Base-by-base conservation (phyloP, 2,888 invertebrate species). In the Ethmia dodecea region DNA sequence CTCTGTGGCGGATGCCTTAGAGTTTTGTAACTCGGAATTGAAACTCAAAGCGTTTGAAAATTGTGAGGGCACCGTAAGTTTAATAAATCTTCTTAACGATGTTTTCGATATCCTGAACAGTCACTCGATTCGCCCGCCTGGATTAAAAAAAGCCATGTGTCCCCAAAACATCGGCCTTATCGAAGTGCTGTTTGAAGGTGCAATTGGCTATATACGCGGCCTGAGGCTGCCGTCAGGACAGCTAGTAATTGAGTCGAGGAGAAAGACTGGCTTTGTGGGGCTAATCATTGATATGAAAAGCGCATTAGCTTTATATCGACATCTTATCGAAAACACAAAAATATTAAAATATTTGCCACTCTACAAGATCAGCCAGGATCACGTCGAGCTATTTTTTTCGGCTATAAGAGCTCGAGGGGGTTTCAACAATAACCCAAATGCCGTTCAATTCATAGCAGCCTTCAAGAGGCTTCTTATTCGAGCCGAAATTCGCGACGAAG, bases 121-220 rank as follows among this genome's bases (percentile, higher is more conserved):
- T 13, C 41, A 42, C 11, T 45, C 40, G 0, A 22, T 43, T 2
- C 40, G 47, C 1, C 45, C 47, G 9, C 45, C 45, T 12, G 47
- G 45, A 3, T 38, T 15, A 14, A 48, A 48, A 31, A 47, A 45
- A 31, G 42, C 47, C 0, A 38, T 48, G 27, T 47, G 40, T 26
- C 38, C 47, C 0, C 0, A n/a, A n/a, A n/a, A n/a, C n/a, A n/a
- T n/a, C n/a, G n/a, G n/a, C n/a, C n/a, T n/a, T n/a, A n/a, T n/a
- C 25, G 10, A 48, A n/a, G n/a, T n/a, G n/a, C n/a, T n/a, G n/a
- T n/a, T n/a, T n/a, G n/a, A n/a, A n/a, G n/a, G n/a, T n/a, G n/a
- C n/a, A n/a, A n/a, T n/a, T n/a, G n/a, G n/a, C n/a, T n/a, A n/a
- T n/a, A n/a, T n/a, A n/a, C n/a, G n/a, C n/a, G n/a, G n/a, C n/a